Evolutionary conservation across 2,888 invertebrate genomes (phyloP).

Genomic region (Exocentrus adspersus): DNA sequence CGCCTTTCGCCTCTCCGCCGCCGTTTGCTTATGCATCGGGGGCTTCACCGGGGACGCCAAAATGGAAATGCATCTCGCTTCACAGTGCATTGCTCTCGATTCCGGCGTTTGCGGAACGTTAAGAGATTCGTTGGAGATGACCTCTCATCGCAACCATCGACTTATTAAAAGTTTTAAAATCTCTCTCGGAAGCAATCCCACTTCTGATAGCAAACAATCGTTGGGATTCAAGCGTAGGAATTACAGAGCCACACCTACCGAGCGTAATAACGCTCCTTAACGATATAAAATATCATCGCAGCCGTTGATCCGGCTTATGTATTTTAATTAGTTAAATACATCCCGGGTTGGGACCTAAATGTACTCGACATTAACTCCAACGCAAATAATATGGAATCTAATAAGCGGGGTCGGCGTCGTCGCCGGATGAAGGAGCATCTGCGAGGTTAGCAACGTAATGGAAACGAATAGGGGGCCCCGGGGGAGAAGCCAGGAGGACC

Average conservation of each 20-base stretch:
- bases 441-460: conserved; percentile 52
- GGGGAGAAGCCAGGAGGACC: conserved; percentile 34
- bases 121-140: no score
- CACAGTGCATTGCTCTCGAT: no score
- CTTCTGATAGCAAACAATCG: no score
- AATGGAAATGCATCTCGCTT: no score
- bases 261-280: no score
- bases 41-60: background rate
- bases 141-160: no score
- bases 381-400: conserved; percentile 45
- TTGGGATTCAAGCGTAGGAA: no score
- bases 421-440: conserved; percentile 24
- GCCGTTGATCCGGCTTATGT: conserved; percentile 13
- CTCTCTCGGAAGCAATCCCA: no score
- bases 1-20: background rate
- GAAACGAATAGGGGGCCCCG: conserved; percentile 50
- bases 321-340: conserved; percentile 18
- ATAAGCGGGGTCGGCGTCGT: conserved; percentile 30
- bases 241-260: no score
- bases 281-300: conserved; percentile 11
- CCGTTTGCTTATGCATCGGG: background rate
- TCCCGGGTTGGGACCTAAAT: conserved; percentile 13
- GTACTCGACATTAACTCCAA: conserved; percentile 33
- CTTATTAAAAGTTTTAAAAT: no score
- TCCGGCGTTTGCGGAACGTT: no score